Percentiles rank a stretch among this genome's conserved stretches.
Evolutionary conservation across 1,140 invertebrate species (phyloP).

Genomic region (Drosophila kurseongensis): DNA sequence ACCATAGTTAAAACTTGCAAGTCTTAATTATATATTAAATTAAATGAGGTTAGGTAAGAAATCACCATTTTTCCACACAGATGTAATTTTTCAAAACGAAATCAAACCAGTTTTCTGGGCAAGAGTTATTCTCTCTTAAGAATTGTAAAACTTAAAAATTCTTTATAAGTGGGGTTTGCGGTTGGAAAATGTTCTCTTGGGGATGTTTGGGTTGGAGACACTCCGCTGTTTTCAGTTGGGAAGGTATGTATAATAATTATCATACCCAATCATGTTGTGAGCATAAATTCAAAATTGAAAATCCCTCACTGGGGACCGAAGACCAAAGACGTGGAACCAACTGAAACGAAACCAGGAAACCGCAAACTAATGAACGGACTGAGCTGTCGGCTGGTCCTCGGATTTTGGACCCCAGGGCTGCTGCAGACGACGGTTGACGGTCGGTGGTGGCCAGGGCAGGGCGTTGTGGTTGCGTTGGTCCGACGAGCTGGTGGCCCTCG

Average conservation of each 20-base stretch:
- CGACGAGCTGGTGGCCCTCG: slow-evolving; percentile 52
- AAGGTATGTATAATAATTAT: slow-evolving; percentile 13
- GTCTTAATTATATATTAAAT: no score
- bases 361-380: slow-evolving; percentile 72
- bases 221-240: neutral
- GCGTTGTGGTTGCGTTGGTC: slow-evolving; percentile 69
- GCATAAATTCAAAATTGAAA: slow-evolving; percentile 44
- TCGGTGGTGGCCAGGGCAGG: slow-evolving; percentile 51
- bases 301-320: slow-evolving; percentile 22
- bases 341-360: slow-evolving; percentile 55
- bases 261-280: slow-evolving; percentile 20
- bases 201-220: neutral
- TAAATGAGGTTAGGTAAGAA: no score
- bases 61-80: neutral
- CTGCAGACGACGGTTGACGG: slow-evolving; percentile 48
- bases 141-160: neutral
- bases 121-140: neutral
- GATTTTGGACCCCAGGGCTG: slow-evolving; percentile 36
- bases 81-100: no score
- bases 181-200: neutral
- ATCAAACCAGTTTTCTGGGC: no score
- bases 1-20: neutral
- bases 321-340: slow-evolving; percentile 24
- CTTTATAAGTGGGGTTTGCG: no score
- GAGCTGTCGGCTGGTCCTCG: slow-evolving; percentile 19